Base-by-base conservation (phyloP, 2,797 vertebrate genomes). In the Phalloptychus januarius region DNA sequence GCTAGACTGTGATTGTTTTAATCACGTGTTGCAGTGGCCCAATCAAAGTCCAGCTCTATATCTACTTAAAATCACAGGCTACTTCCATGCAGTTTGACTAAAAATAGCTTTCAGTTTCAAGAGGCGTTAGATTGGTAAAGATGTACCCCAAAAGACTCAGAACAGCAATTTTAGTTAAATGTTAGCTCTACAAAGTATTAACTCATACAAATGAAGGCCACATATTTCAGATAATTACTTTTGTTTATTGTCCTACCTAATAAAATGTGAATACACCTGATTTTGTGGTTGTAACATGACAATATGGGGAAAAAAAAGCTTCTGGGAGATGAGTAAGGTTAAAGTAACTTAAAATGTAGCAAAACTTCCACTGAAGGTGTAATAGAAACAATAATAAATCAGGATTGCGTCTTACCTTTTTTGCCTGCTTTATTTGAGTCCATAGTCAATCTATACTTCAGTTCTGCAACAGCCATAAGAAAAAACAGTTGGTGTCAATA, bases 401-500 rank as follows among this genome's bases (percentile, higher is more conserved):
- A 56, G 18, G 8, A 82, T 63, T 23, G 36, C 28, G 69, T 56
- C 87, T 92, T 90, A 96, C 96, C 94, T 96, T 94, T 96, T 81
- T 85, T 89, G 70, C 79, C 85, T 0, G 82, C 85, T 70, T 87
- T 92, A 33, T 92, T 87, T 73, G 91, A 88, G 44, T 95, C 95
- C 96, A 97, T 97, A 80, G 97, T 96, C 83, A 97, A 87, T 78
- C 92, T 95, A 56, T 96, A 97, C 79, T 96, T 95, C 86, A 97
- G 91, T 84, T 97, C 96, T 97, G 94, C 70, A 92, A 92, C 74
- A 87, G 71, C n/a, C 79, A 91, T 25, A 87, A 46, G n/a, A 83
- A 71, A 28, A 88, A n/a, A 81, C 31, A 23, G 54, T 81, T 50
- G 90, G 78, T 13, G 33, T 54, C 15, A 38, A 15, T 63, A 78